Percentiles rank a stretch among this genome's conserved stretches.
Evolutionary conservation across 1,140 invertebrate species (phyloP).

Genomic region (Heliconius eleuchia): DNA sequence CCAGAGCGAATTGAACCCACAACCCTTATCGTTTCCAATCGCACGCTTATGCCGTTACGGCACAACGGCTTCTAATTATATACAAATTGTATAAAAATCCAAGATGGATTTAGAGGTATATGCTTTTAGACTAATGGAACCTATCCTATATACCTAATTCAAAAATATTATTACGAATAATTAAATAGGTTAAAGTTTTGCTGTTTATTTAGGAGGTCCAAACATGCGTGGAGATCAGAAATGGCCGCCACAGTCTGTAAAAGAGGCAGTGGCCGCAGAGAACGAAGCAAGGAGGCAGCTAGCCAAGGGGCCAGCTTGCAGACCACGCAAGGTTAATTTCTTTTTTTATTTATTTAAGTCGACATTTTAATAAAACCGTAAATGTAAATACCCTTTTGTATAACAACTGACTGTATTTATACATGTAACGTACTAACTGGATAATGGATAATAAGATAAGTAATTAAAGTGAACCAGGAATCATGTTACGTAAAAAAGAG

Average conservation of each 20-base stretch:
- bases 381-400: no score
- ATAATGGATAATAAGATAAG: background rate
- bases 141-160: no score
- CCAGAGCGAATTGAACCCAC: no score
- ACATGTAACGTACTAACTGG: no score
- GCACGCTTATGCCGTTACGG: no score
- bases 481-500: no score
- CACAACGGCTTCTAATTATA: no score
- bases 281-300: constrained; percentile 86
- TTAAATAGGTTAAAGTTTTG: background rate
- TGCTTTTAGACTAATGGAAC: no score
- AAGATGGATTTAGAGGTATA: no score
- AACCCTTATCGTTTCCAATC: no score
- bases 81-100: no score
- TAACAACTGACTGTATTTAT: no score
- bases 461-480: background rate
- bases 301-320: constrained; percentile 87
- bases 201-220: constrained; percentile 82
- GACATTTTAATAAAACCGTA: background rate
- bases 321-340: constrained; percentile 83
- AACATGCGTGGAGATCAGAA: constrained; percentile 92
- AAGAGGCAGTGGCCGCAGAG: constrained; percentile 87
- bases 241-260: constrained; percentile 90
- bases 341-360: background rate
- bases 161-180: background rate